These are phyloP conservation scores for Pachyrhynchus sulphureomaculatus DNA, from an alignment of 1,140 invertebrate genomes.

Conservation along the genomic window DNA sequence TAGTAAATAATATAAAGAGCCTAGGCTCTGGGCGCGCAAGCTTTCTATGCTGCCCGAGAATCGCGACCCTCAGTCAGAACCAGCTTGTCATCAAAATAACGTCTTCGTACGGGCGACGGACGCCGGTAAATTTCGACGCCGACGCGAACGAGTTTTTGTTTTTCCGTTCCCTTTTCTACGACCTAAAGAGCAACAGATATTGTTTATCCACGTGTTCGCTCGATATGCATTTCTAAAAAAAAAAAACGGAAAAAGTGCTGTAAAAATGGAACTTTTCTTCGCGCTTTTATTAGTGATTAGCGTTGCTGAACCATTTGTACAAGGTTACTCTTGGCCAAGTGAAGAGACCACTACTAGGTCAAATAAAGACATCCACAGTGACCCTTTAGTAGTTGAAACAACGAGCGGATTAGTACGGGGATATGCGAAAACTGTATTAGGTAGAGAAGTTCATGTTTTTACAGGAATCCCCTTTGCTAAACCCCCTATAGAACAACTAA, in stretches of 20 bases:
- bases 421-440: conserved; percentile 70
- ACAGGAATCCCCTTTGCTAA: conserved; percentile 95
- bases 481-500: conserved; percentile 81
- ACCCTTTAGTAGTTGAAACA: conserved; percentile 77
- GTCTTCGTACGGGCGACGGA: conserved; percentile 17
- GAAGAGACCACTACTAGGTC: conserved; percentile 56
- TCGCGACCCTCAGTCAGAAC: conserved; percentile 36
- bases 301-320: conserved; percentile 24
- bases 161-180: not conserved
- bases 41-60: conserved; percentile 25
- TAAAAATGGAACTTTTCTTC: conserved; percentile 13
- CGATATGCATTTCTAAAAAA: conserved; percentile 20
- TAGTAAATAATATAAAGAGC: conserved; percentile 28
- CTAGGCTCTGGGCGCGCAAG: conserved; percentile 33
- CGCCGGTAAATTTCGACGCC: conserved; percentile 14
- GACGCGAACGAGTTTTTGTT: conserved; percentile 7
- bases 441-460: conserved; percentile 84
- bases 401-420: conserved; percentile 77
- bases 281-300: conserved; percentile 1
- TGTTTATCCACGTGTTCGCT: conserved; percentile 32
- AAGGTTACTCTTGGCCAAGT: conserved; percentile 48
- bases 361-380: conserved; percentile 61
- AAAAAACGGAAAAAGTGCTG: not conserved
- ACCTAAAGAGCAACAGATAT: conserved; percentile 27
- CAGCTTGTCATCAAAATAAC: conserved; percentile 37